Conservation (phyloP, 2,113 vertebrate genomes). For the Indicator maculatus region DNA sequence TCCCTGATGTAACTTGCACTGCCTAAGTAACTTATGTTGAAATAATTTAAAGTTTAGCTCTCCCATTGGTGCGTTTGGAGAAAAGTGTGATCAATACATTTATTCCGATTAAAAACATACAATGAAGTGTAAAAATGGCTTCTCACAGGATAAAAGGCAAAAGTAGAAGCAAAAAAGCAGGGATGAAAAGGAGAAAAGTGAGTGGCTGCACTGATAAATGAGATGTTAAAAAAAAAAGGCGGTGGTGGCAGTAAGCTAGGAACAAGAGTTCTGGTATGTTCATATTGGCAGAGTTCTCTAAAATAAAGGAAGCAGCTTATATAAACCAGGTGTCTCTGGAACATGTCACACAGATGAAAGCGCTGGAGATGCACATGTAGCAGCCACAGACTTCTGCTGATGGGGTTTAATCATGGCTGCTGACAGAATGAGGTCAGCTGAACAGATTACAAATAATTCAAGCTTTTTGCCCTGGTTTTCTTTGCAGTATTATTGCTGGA, state of each 20-base stretch:
- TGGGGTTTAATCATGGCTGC: background rate
- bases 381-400: conserved; percentile 9
- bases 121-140: background rate
- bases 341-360: background rate
- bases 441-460: background rate
- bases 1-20: background rate
- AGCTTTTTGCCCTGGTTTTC: background rate
- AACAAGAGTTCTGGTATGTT: background rate
- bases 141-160: background rate
- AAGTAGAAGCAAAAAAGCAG: background rate
- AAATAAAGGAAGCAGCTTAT: background rate
- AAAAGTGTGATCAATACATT: background rate
- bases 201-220: background rate
- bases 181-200: background rate
- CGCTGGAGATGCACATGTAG: conserved; percentile 1
- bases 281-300: background rate
- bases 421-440: conserved; percentile 49
- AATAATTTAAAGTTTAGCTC: background rate
- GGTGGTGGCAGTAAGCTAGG: background rate
- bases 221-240: background rate
- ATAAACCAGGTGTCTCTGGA: background rate
- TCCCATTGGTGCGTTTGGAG: background rate
- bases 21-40: background rate
- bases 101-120: background rate
- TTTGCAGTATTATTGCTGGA: background rate